A percentile compares a stretch with the other conserved stretches of the same genome.
phyloP scores from a whole-genome alignment of 2,888 invertebrate genomes.

The Ormyrus labotus region DNA sequence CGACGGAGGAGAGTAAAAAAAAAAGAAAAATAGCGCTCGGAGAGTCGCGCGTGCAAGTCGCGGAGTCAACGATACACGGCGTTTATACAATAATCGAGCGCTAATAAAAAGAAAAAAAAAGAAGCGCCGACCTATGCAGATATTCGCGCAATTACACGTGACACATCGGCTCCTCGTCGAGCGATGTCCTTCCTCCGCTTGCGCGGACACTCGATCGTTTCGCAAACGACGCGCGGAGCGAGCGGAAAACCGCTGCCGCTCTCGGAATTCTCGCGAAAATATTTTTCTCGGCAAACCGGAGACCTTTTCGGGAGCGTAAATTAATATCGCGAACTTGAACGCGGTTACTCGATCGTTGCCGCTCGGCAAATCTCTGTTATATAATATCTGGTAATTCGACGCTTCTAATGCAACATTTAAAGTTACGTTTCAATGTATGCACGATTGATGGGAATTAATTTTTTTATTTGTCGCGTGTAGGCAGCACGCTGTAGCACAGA shows the following conservation, averaged over 20 bases:
- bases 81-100: slow-evolving; percentile 3
- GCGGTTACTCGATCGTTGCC: too few species aligned
- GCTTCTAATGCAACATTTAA: too few species aligned
- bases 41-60: neutral
- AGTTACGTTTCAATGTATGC: too few species aligned
- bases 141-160: slow-evolving; percentile 16
- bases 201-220: slow-evolving; percentile 1
- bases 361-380: too few species aligned
- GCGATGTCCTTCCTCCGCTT: neutral
- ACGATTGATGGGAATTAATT: too few species aligned
- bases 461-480: too few species aligned
- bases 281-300: neutral
- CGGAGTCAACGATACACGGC: neutral
- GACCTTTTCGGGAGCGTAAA: neutral
- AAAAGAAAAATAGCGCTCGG: neutral
- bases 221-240: neutral
- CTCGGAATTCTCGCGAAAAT: neutral
- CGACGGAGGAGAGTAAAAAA: neutral
- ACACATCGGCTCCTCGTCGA: neutral
- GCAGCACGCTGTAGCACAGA: too few species aligned
- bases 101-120: neutral
- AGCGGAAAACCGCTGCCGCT: neutral
- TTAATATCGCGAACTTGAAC: neutral
- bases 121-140: neutral
- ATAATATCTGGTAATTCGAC: too few species aligned